Evolutionary conservation across 2,113 vertebrate genomes (phyloP), one percentile per base, ranked within the genome.

Genomic region (Halcyon senegalensis): DNA sequence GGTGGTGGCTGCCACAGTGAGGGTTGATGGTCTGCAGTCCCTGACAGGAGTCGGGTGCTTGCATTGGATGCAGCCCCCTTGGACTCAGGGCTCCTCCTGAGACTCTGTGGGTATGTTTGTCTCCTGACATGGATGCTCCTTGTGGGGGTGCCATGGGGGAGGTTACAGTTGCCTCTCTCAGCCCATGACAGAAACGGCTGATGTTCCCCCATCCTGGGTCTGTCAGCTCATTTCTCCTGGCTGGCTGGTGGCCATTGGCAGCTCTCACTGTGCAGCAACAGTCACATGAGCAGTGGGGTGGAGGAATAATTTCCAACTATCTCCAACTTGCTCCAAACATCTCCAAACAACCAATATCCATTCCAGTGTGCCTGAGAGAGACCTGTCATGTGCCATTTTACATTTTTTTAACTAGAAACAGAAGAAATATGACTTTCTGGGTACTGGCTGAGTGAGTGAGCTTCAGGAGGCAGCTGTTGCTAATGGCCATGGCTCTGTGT

Each of bases 11-110:
- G 37, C 13, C 8, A 16, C 6, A 44, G 12, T 46, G 20, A 55
- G 7, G 7, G 43, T 27, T 0, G 0, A 13, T 1, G 4, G 4
- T 67, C 12, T 72, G 15, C 18, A 63, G 13, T 41, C 12, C 28
- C 24, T 87, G 11, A 13, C 7, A 69, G 19, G 19, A 84, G 2
- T 13, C 12, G 7, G 10, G 8, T 37, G 2, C 13, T 76, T 4
- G 1, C 0, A 0, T 13, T 37, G 7, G 11, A 9, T 58, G 10
- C 17, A 75, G 30, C 3, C 11, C 11, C 5, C n/a, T 78, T 62
- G n/a, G 24, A 37, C 11, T 4, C 13, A n/a, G 9, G 13, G 24
- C 4, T 5, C 15, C 7, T 39, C 28, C 18, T 62, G 8, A 17
- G 7, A 5, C 24, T 30, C n/a, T 60, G 4, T 33, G 28, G 3